Evolutionary conservation across 2,113 vertebrate species (phyloP).

Genomic region (Otus sunia): DNA sequence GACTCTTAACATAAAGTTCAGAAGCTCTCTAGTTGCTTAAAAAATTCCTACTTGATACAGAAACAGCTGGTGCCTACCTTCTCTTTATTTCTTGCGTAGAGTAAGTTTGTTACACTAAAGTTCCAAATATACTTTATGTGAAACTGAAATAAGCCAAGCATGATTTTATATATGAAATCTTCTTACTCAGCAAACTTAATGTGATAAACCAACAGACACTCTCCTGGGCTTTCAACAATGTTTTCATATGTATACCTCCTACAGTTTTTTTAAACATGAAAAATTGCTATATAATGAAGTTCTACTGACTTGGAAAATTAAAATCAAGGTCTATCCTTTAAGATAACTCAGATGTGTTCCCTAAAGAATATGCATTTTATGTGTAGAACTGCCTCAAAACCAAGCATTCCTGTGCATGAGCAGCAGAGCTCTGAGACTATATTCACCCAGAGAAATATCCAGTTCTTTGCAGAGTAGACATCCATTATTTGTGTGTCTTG

Average conservation of each 20-base stretch:
- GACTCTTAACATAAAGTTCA: conserved; percentile 27
- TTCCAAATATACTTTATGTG: background rate
- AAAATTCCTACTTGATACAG: background rate
- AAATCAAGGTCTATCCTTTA: conserved; percentile 4
- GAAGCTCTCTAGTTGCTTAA: background rate
- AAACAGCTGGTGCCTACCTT: background rate
- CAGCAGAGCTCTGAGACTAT: background rate
- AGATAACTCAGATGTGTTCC: background rate
- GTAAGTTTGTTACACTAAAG: background rate
- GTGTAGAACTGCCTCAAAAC: background rate
- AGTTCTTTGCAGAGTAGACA: background rate
- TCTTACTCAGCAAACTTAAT: background rate
- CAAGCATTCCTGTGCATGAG: background rate
- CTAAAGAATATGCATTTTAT: background rate
- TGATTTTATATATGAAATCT: background rate
- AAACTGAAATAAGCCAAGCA: background rate
- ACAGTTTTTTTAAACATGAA: conserved; percentile 30
- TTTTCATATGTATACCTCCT: background rate
- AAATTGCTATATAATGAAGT: background rate
- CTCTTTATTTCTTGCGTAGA: background rate
- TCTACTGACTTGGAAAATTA: conserved; percentile 10
- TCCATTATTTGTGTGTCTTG: background rate
- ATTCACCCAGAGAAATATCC: background rate
- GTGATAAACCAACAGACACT: background rate
- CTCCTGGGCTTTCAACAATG: background rate